Base-by-base conservation (phyloP, 2,888 invertebrate genomes). In the Hyposoter dolosus region DNA sequence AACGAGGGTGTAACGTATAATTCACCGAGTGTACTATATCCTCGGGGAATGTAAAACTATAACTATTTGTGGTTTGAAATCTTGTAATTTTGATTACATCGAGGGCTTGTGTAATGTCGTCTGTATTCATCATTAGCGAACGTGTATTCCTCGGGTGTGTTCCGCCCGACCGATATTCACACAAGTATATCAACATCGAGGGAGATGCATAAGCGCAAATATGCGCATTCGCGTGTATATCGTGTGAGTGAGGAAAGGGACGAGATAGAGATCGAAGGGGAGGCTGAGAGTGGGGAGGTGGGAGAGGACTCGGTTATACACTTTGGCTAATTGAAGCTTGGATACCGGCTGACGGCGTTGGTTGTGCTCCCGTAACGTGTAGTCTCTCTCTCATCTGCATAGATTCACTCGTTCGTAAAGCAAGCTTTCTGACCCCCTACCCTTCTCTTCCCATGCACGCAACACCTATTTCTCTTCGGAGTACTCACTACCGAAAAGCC, bases 321-420 rank as follows among this genome's bases (percentile, higher is more conserved):
- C 90, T 93, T 91, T 88, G 90, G 89, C 92, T 92, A 93, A 93
- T 93, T 92, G 93, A 93, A 92, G 91, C 91, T 90, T 90, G 90
- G 90, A 90, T 89, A 88, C 88, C 88, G 89, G 88, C 88, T 88
- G 89, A 91, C 89, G 89, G 90, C 45, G 76, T 79, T 66, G 43
- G 77, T 66, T 81, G 80, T 65, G 65, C 72, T 82, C 47, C 47
- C 47, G 45, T 56, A 40, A 28, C 82, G 69, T 40, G 28, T 60
- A 60, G 19, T 75, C 15, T 47, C 72, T 63, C 89, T 90, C 90
- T 90, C 91, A 93, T 93, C 92, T 91, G 91, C 92, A 91, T 93
- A 91, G 92, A 93, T 93, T 93, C 92, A 89, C 90, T 90, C 91
- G 90, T 91, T 90, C 90, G 91, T 89, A 91, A 92, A 92, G 91